Conservation (phyloP, 1,140 invertebrate genomes). For the Neelides sp. region DNA sequence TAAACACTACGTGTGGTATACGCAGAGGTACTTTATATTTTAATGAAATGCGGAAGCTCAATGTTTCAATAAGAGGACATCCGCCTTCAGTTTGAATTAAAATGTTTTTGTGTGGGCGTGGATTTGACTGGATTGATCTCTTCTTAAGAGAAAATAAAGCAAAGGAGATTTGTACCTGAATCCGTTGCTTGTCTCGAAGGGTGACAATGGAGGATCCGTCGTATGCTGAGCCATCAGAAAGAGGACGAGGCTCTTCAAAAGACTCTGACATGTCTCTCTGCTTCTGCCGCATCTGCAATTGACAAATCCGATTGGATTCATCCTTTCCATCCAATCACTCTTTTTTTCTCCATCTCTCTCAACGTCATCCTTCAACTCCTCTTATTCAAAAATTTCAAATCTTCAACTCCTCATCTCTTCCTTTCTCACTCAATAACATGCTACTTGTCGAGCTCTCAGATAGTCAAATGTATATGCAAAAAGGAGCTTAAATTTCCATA, state of each 20-base stretch:
- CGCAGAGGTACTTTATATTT: no score
- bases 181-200: slow-evolving; percentile 34
- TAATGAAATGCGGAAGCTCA: no score
- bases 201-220: slow-evolving; percentile 34
- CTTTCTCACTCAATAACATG: no score
- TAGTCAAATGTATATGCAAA: no score
- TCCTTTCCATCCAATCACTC: slow-evolving; percentile 12
- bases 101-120: no score
- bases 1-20: no score
- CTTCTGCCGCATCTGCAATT: slow-evolving; percentile 35
- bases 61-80: no score
- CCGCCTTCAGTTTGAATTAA: no score
- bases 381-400: neutral
- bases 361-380: slow-evolving; percentile 2
- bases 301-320: slow-evolving; percentile 22
- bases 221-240: slow-evolving; percentile 44
- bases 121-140: no score
- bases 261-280: slow-evolving; percentile 32
- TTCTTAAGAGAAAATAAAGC: no score
- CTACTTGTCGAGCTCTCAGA: no score
- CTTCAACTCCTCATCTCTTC: slow-evolving; percentile 32
- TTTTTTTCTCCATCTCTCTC: neutral
- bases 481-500: no score
- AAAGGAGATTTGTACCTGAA: slow-evolving; percentile 24
- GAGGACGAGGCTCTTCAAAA: slow-evolving; percentile 40